Conservation (phyloP, 2,797 vertebrate species). For the Gadopsis bispinosus region DNA sequence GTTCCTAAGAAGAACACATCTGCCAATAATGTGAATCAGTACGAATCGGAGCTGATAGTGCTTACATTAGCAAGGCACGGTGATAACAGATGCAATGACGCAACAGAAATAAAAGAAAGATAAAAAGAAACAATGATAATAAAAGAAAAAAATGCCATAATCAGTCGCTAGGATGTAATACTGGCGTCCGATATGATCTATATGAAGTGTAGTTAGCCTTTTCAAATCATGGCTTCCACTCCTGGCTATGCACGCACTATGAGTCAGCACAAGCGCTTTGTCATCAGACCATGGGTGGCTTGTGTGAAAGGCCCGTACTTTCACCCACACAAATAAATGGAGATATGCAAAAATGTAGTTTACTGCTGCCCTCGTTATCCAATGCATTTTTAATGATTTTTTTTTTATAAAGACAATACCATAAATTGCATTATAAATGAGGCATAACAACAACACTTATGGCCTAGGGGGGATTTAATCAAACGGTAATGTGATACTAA, state of each 20-base stretch:
- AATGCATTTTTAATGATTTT: constrained; percentile 30
- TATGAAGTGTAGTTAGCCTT: constrained; percentile 44
- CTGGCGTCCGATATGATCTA: constrained; percentile 32
- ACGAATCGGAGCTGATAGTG: constrained; percentile 37
- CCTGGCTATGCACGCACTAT: constrained; percentile 39
- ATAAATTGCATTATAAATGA: constrained; percentile 35
- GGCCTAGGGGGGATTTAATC: constrained; percentile 27
- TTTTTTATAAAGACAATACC: constrained; percentile 21
- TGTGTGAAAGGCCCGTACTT: constrained; percentile 42
- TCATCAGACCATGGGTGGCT: constrained; percentile 56
- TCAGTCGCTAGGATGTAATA: constrained; percentile 27
- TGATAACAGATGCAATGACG: constrained; percentile 67
- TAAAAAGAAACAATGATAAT: constrained; percentile 22
- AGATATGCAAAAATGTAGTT: constrained; percentile 28
- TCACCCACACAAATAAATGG: constrained; percentile 53
- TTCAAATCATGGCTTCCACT: constrained; percentile 44
- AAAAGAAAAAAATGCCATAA: constrained; percentile 30
- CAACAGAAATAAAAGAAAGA: constrained; percentile 39
- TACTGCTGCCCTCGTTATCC: constrained; percentile 19
- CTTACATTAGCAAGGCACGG: constrained; percentile 54
- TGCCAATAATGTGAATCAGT: constrained; percentile 41
- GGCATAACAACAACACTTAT: constrained; percentile 23
- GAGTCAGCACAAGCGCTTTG: constrained; percentile 61
- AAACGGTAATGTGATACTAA: constrained; percentile 37
- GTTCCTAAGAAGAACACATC: constrained; percentile 51